Evolutionary conservation across 2,113 vertebrate genomes (phyloP), one percentile per base, ranked within the genome.

Genomic region (Rhineura floridana): DNA sequence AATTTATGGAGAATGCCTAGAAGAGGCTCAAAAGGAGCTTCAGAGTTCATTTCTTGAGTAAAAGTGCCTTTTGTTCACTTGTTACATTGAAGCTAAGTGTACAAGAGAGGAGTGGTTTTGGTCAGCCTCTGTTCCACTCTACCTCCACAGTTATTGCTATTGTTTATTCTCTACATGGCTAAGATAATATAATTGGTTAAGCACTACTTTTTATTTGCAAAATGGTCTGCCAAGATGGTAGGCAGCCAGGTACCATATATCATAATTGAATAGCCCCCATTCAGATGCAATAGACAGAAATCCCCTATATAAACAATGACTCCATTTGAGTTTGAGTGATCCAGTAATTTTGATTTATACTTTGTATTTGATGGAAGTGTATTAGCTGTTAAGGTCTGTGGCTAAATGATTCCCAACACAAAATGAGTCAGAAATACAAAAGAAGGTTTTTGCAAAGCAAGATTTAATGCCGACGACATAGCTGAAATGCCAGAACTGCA

Each of bases 311-410:
- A 96, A 97, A 96, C 96, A 97, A 94, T 90, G 92, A 85, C 86
- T 93, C 90, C 91, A 93, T 94, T 93, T 94, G 95, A 89, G 92
- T 91, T 90, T 84, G 96, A 96, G 96, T 90, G 94, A 96, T 94
- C 93, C 91, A 89, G 95, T 97, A 96, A 97, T 96, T 96, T 93
- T 97, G 97, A 97, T 97, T 97, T 97, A 97, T 96, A 46, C 94
- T 95, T 95, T 89, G 94, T 92, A 90, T 96, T 96, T 96, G 81
- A 85, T 92, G 95, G 92, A 93, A 90, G 91, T 95, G 92, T 93
- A 96, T 96, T 96, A 96, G 95, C 94, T 93, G 94, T 96, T 95
- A 92, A 93, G 95, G 94, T 94, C 95, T 95, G 85, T 94, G 90
- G 90, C 91, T 94, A 94, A 96, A 95, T 52, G 93, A 95, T 95